Evolutionary conservation across 2,113 vertebrate genomes (phyloP).

Genomic region (Bujurquina vittata): DNA sequence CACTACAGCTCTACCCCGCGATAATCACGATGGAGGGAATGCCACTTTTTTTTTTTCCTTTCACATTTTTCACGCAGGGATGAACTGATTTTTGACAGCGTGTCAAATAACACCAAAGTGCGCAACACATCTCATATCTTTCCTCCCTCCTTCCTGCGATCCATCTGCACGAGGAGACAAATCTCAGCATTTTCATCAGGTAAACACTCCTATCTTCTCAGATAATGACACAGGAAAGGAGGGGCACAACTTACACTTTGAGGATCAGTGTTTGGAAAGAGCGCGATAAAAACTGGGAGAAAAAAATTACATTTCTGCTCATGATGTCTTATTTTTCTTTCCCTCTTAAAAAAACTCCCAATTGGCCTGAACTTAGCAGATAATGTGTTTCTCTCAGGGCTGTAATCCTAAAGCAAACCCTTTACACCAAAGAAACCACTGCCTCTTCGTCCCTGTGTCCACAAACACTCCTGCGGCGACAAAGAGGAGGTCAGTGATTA

Average conservation of each 20-base stretch:
- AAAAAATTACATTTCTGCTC: neutral
- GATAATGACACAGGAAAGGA: conserved; percentile 56
- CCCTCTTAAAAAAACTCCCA: neutral
- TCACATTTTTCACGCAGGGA: conserved; percentile 14
- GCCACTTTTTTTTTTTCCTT: neutral
- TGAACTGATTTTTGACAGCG: conserved; percentile 44
- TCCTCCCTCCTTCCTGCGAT: conserved; percentile 32
- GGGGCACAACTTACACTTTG: neutral
- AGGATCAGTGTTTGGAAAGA: neutral
- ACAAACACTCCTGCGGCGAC: conserved; percentile 34
- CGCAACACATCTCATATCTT: conserved; percentile 22
- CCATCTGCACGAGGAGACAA: conserved; percentile 2
- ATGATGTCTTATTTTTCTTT: conserved; percentile 16
- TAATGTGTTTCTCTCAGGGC: conserved; percentile 24
- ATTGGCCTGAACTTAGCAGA: neutral
- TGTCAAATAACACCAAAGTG: conserved; percentile 42
- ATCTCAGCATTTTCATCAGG: conserved; percentile 32
- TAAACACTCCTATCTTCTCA: conserved; percentile 47
- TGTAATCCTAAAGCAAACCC: conserved; percentile 45
- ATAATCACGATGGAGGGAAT: conserved; percentile 23
- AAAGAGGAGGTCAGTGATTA: conserved; percentile 58
- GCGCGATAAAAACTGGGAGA: neutral
- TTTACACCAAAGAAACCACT: conserved; percentile 37
- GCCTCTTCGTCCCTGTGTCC: conserved; percentile 22
- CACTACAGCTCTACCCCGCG: no score